Percentiles rank a stretch among this genome's conserved stretches.
Conservation (phyloP, 2,797 vertebrate genomes). For the Dendrocincla fuliginosa region DNA sequence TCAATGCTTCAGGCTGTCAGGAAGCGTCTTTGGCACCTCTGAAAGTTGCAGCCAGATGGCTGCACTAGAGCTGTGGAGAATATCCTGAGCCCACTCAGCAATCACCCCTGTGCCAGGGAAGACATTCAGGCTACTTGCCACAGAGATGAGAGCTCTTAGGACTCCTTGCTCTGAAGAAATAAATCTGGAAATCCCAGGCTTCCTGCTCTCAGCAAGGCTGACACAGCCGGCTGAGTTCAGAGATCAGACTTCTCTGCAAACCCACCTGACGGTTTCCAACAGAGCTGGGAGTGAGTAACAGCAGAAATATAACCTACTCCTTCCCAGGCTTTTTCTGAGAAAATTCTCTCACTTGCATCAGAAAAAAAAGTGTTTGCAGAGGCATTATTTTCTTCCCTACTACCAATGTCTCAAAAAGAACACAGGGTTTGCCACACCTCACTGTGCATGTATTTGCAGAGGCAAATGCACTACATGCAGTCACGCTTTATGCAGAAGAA, state of each 20-base stretch:
- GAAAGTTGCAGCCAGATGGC: fast-evolving
- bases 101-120: background rate
- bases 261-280: background rate
- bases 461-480: background rate
- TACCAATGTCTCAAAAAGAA: background rate
- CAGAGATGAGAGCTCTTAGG: background rate
- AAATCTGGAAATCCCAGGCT: background rate
- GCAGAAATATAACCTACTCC: background rate
- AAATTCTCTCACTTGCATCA: background rate
- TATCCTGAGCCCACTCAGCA: background rate
- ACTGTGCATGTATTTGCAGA: background rate
- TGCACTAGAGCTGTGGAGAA: background rate
- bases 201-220: background rate
- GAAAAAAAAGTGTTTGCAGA: background rate
- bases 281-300: background rate
- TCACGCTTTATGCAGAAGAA: background rate
- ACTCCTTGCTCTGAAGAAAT: background rate
- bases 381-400: background rate
- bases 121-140: background rate
- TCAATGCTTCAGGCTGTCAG: background rate
- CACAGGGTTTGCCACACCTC: background rate
- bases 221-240: background rate
- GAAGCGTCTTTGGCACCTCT: background rate
- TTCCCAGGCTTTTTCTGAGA: background rate
- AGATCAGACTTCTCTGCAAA: background rate